Evolutionary conservation across 1,140 invertebrate genomes (phyloP).

Genomic region (Cherax destructor): DNA sequence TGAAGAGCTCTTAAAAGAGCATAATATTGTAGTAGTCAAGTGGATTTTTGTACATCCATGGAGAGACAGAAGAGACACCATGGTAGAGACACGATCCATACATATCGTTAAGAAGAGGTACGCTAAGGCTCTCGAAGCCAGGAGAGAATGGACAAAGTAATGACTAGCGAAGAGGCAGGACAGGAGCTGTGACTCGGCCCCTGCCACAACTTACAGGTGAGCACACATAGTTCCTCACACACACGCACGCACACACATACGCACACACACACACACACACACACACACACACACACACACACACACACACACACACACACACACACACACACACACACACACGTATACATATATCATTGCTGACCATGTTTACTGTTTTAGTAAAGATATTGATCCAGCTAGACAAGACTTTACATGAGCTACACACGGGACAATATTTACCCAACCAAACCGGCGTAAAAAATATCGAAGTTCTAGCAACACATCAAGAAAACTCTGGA

Average conservation of each 20-base stretch:
- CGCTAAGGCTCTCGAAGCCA: too few relatives aligned
- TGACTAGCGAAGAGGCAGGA: too few relatives aligned
- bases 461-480: background rate
- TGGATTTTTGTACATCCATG: too few relatives aligned
- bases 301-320: too few relatives aligned
- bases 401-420: background rate
- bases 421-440: background rate
- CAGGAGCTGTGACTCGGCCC: too few relatives aligned
- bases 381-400: background rate
- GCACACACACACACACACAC: background rate
- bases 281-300: background rate
- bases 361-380: background rate
- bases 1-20: too few relatives aligned
- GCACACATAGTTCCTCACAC: background rate
- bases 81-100: too few relatives aligned
- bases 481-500: background rate
- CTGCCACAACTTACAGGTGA: too few relatives aligned
- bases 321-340: background rate
- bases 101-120: too few relatives aligned
- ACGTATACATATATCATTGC: background rate
- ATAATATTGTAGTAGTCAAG: too few relatives aligned
- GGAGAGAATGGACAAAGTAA: too few relatives aligned
- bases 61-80: too few relatives aligned
- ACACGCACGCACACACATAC: background rate
- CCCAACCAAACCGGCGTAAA: background rate